Percentiles rank a stretch among this genome's conserved stretches.
These are phyloP conservation scores for Haliclona indistincta DNA, from an alignment of 37 sponge, comb jelly and placozoan species.

Conservation along the genomic window DNA sequence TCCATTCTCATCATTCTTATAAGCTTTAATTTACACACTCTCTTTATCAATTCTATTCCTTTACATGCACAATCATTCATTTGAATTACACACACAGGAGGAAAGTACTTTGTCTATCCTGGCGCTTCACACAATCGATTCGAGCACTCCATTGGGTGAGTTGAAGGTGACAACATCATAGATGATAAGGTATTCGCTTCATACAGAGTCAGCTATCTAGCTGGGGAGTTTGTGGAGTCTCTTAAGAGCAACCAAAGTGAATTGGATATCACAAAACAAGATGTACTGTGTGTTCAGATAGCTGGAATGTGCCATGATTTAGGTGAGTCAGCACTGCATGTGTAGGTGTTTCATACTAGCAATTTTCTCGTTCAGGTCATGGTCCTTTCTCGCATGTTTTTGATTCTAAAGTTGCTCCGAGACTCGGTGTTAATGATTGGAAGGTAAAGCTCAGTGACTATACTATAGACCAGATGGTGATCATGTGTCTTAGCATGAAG, in stretches of 20 bases:
- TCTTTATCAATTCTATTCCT: no score
- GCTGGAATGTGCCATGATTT: conserved; percentile 65
- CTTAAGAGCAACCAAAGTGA: conserved; percentile 32
- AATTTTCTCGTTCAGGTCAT: conserved; percentile 73
- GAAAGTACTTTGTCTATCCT: conserved; percentile 45
- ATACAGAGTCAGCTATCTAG: conserved; percentile 55
- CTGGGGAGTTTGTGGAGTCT: conserved; percentile 44
- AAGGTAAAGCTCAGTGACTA: conserved; percentile 35
- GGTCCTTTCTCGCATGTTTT: conserved; percentile 97
- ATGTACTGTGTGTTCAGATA: conserved; percentile 67
- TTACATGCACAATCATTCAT: conserved; percentile 64
- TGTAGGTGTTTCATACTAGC: neutral
- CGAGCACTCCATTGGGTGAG: conserved; percentile 60
- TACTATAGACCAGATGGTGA: neutral
- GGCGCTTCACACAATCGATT: conserved; percentile 71
- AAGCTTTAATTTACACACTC: no score
- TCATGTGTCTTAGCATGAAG: conserved; percentile 75
- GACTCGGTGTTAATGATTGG: conserved; percentile 10
- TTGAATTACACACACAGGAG: conserved; percentile 53
- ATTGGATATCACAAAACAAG: conserved; percentile 39
- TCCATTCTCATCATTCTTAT: no score
- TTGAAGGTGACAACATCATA: neutral
- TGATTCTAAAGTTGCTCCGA: conserved; percentile 73
- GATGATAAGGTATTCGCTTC: neutral
- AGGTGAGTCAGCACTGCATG: conserved; percentile 7